phyloP scores from a whole-genome alignment of 2,113 vertebrate species.

The Chaetura pelagica region DNA sequence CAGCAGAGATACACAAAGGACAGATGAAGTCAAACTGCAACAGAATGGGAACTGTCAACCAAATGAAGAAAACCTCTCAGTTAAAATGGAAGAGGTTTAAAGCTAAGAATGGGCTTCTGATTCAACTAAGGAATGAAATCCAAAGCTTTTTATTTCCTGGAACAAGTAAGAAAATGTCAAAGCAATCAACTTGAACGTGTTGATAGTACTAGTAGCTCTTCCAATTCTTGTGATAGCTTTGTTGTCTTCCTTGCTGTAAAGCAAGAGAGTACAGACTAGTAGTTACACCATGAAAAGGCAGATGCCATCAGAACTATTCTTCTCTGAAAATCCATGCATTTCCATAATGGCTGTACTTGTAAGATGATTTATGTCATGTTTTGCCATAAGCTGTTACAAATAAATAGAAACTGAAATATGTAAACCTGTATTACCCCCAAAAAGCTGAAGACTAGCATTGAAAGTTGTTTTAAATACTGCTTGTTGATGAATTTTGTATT shows the following conservation, averaged over 20 bases:
- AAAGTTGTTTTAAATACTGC: slow-evolving; percentile 68
- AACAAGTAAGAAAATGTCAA: slow-evolving; percentile 66
- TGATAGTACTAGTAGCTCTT: slow-evolving; percentile 58
- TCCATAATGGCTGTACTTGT: slow-evolving; percentile 71
- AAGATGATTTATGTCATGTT: slow-evolving; percentile 69
- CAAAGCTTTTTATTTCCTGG: slow-evolving; percentile 69
- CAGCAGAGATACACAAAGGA: slow-evolving; percentile 72
- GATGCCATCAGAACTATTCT: slow-evolving; percentile 52
- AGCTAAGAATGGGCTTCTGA: not conserved
- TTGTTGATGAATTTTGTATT: slow-evolving; percentile 73
- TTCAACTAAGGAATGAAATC: slow-evolving; percentile 53
- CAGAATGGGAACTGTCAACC: slow-evolving; percentile 90
- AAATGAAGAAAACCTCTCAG: slow-evolving; percentile 74
- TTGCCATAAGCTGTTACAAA: slow-evolving; percentile 69
- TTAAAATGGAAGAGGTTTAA: slow-evolving; percentile 75
- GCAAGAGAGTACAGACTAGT: slow-evolving; percentile 58
- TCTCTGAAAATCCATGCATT: slow-evolving; percentile 69
- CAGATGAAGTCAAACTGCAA: slow-evolving; percentile 73
- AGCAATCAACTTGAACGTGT: slow-evolving; percentile 40
- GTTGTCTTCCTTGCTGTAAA: slow-evolving; percentile 64
- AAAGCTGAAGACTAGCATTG: slow-evolving; percentile 64
- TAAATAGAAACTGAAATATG: slow-evolving; percentile 52
- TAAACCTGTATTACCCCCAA: slow-evolving; percentile 52
- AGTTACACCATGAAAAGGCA: slow-evolving; percentile 56
- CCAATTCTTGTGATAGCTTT: slow-evolving; percentile 58